Percentiles rank a stretch among this genome's conserved stretches.
These are phyloP conservation scores for Oasisia sp. DNA, from an alignment of 2,888 invertebrate species.

Conservation along the genomic window DNA sequence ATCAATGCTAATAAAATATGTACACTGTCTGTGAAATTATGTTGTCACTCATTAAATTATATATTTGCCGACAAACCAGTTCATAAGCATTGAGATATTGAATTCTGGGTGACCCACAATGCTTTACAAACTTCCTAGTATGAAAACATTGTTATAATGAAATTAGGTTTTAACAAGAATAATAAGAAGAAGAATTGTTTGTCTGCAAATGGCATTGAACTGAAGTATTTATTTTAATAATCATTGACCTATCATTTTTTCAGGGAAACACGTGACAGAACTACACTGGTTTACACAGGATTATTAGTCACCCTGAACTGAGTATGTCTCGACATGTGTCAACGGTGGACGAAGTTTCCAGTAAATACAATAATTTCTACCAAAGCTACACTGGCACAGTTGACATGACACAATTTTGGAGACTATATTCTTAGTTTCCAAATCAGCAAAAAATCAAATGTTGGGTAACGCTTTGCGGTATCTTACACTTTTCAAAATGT, in stretches of 20 bases:
- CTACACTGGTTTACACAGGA: not conserved
- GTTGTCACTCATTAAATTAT: not conserved
- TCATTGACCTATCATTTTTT: not conserved
- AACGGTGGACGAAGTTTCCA: not conserved
- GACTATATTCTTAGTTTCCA: not conserved
- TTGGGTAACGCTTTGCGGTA: not conserved
- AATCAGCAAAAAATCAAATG: not conserved
- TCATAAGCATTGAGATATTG: not conserved
- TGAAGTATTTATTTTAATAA: not conserved
- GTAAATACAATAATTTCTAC: not conserved
- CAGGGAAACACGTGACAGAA: not conserved
- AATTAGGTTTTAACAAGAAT: not conserved
- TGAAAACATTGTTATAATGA: not conserved
- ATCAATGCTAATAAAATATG: slow-evolving; percentile 17
- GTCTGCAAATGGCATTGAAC: not conserved
- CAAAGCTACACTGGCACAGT: not conserved
- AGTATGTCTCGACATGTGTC: not conserved
- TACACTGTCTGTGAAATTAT: slow-evolving; percentile 5
- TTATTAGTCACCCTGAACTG: not conserved
- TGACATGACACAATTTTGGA: not conserved
- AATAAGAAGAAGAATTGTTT: not conserved
- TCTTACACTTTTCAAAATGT: not conserved
- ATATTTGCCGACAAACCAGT: not conserved
- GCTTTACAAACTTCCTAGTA: not conserved
- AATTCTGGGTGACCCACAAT: not conserved